Evolutionary conservation across 2,888 invertebrate species (phyloP).

Genomic region (Cheilosia impressa): DNA sequence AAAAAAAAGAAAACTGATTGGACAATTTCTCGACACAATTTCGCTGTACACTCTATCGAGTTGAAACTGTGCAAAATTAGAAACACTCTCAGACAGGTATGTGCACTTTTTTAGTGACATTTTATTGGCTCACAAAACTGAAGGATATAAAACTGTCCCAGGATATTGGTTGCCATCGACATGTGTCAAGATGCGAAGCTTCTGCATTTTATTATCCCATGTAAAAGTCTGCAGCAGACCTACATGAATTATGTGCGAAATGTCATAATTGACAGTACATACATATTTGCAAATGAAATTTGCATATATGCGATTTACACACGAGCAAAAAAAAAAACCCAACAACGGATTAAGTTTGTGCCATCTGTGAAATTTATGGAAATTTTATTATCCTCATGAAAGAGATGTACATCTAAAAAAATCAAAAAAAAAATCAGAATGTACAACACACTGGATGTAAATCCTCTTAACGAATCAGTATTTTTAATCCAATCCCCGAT

Average conservation of each 20-base stretch:
- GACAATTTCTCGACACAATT: slow-evolving; percentile 32
- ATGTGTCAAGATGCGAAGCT: slow-evolving; percentile 42
- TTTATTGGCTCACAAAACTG: slow-evolving; percentile 62
- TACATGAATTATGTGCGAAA: slow-evolving; percentile 62
- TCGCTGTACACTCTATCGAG: background rate
- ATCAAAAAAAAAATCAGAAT: slow-evolving; percentile 4
- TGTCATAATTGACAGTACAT: slow-evolving; percentile 67
- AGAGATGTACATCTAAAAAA: background rate
- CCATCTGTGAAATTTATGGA: slow-evolving; percentile 51
- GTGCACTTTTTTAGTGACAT: slow-evolving; percentile 48
- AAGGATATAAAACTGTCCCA: slow-evolving; percentile 36
- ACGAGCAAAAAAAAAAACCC: slow-evolving; percentile 1
- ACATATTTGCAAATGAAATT: slow-evolving; percentile 45
- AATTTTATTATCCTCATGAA: slow-evolving; percentile 46
- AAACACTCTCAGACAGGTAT: slow-evolving; percentile 47
- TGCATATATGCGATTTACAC: slow-evolving; percentile 30
- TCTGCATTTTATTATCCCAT: slow-evolving; percentile 49
- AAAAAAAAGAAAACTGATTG: slow-evolving; percentile 35
- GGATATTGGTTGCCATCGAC: slow-evolving; percentile 31
- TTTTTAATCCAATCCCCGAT: slow-evolving; percentile 24
- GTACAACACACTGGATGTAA: background rate
- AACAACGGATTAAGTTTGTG: slow-evolving; percentile 36
- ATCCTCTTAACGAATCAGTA: slow-evolving; percentile 57
- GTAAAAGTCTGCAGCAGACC: slow-evolving; percentile 22
- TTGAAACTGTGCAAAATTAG: slow-evolving; percentile 48